Evolutionary conservation across 2,113 vertebrate species (phyloP), one percentile per base, ranked within the genome.

Genomic region (Cavia aperea): DNA sequence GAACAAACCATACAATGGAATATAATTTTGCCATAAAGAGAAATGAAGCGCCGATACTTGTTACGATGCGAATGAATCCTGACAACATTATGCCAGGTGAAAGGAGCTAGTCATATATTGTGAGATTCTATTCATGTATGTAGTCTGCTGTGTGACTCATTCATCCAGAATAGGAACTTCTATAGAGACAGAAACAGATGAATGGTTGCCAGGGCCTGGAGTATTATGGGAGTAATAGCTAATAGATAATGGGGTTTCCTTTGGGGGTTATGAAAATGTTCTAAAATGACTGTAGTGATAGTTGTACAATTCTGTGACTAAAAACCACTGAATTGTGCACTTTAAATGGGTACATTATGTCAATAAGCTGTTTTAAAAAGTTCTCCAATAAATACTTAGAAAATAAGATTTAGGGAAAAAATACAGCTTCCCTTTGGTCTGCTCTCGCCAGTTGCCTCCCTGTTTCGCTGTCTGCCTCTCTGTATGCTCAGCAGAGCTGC

Each of bases 1-100:
- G 58, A 31, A 54, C 68, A 54, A 81, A 26, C 5, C 58, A 33
- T 31, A 77, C 49, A 68, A 13, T 75, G 51, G 68, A 70, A 46
- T 93, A 58, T 56, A 75, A 49, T 86, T 89, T 86, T 86, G 43
- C 92, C 21, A 21, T 82, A 75, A 86, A 86, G 82, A 83, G 51
- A 33, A 43, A 51, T 51, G 73, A 51, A 77, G 43, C 2, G 13
- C 73, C 49, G 26, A 31, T 31, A 77, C 73, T 49, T 46, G 43
- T 31, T 49, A 31, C 13, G 15, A 51, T 26, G 10, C 31, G 46
- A 77, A 77, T 1, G 23, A 24, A 46, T 75, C 46, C 46, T 77
- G 73, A 51, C 46, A 49, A 31, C 26, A 29, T 49, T 49, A 49
- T 77, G 43, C 73, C 73, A 49, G 46, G 24, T 46, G 73, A 29